A percentile compares a stretch with the other conserved stretches of the same genome.
Conservation (phyloP, 1,140 invertebrate species). For the Centruroides sculpturatus region DNA sequence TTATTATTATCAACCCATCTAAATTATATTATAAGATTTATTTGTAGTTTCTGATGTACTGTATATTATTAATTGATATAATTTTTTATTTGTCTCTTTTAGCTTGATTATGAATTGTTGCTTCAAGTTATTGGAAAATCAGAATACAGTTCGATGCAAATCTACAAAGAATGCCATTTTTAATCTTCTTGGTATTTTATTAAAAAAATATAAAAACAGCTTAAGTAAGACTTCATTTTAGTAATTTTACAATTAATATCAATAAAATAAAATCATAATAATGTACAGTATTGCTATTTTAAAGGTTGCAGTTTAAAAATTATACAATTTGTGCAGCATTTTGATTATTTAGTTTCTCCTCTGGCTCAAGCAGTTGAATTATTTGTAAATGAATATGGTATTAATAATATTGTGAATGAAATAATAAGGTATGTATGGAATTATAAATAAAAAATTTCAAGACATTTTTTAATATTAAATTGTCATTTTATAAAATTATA, state of each 20-base stretch:
- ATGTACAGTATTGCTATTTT: neutral
- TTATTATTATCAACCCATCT: too few relatives aligned
- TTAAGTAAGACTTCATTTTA: neutral
- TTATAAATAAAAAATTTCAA: too few relatives aligned
- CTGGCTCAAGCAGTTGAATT: constrained; percentile 1
- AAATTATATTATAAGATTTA: too few relatives aligned
- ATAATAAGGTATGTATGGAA: neutral
- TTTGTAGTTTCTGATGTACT: too few relatives aligned
- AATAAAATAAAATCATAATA: neutral
- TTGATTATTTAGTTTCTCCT: neutral
- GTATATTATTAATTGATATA: too few relatives aligned
- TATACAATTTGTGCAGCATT: constrained; percentile 2
- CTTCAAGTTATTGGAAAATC: constrained; percentile 5
- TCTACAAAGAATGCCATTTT: neutral
- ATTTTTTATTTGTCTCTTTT: neutral
- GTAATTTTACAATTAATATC: too few relatives aligned
- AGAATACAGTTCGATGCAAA: neutral
- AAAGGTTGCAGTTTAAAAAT: constrained; percentile 3
- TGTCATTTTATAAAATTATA: neutral
- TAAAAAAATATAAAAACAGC: neutral
- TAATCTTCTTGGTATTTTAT: neutral
- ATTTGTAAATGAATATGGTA: neutral
- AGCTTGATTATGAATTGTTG: constrained; percentile 1
- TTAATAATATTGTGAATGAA: neutral
- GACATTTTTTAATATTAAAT: too few relatives aligned